Base-by-base conservation (phyloP, 1,140 invertebrate species). In the Heliconius nattereri region DNA sequence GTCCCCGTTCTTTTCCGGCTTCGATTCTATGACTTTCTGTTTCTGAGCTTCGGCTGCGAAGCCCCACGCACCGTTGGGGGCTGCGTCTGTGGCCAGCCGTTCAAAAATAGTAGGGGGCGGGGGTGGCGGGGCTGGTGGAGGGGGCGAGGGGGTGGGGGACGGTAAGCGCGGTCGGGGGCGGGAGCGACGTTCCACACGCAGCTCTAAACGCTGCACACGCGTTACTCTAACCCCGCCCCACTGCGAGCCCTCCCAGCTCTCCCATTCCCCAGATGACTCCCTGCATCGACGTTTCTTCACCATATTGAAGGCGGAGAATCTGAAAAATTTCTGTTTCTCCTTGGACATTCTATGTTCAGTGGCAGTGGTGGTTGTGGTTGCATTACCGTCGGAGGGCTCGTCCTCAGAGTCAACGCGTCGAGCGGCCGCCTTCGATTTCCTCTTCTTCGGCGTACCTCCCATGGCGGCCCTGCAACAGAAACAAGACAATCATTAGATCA, bases 271-370 rank as follows among this genome's bases (percentile, higher is more conserved):
- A 49, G 91, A 90, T 32, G 89, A 89, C 23, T 85, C 89, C 60
- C 90, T 84, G 60, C 89, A 84, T 9, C 90, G 91, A 32, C 93
- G 92, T 75, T 89, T 90, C 85, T 94, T 94, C 70, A 94, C 92
- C 60, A 94, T 86, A 90, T 97, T 97, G 89, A 97, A 97, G 76
- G 96, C 97, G 85, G 96, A 97, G 86, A 96, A 95, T 91, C 97
- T 95, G 95, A 97, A 98, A 95, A 97, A 97, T 92, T 97, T 97
- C 94, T 97, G 97, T 94, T 97, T 98, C 93, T 97, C 97, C 94
- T 97, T 97, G 72, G 97, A 97, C 95, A 98, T 97, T 86, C 96
- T 91, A 88, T 93, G 95, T 92, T 97, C 97, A 90, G 95, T 95
- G 88, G 96, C 95, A 85, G 95, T 95, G 83, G 88, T 84, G 90